Evolutionary conservation across 1,140 invertebrate species (phyloP), one percentile per base, ranked within the genome.

Genomic region (Drosophila mayri): DNA sequence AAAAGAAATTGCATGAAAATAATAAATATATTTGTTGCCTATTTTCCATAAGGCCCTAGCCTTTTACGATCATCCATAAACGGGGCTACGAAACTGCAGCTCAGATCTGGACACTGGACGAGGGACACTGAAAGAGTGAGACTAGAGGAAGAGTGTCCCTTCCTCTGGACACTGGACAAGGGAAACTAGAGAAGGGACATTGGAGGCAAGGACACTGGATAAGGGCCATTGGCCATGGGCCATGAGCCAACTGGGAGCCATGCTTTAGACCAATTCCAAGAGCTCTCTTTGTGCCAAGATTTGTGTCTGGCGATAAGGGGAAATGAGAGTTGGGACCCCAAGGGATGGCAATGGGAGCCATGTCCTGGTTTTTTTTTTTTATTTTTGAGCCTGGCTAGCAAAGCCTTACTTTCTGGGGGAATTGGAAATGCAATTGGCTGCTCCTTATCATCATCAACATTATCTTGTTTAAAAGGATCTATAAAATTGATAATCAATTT

Each of bases 11-110:
- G 63, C 68, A 85, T 79, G 40, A 78, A 70, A 86, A 86, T 81
- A 77, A 81, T 86, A 85, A 80, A 85, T 86, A 84, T 64, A 80
- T 76, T 76, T 76, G 59, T 58, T 71, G 78, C 72, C 63, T 80
- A 81, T 70, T 81, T 77, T 79, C 61, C 63, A 82, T 76, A 77
- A 72, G 81, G 49, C 64, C 20, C 38, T 30, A 43, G 32, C 55
- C 46, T 81, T 85, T 85, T 85, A 85, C 62, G 82, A 81, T 81
- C 28, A 67, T 62, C 65, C 71, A 83, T 83, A 66, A 75, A 83
- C 55, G 62, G 55, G 63, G 50, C 20, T 18, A 4, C 22, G 35
- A 44, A 41, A 38, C 25, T 57, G 66, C 60, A 32, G 62, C 58
- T 60, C 20, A 30, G 20, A 43, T 64, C 46, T 18, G 37, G 54